These are phyloP conservation scores for Erithacus rubecula DNA, from an alignment of 2,797 vertebrate genomes.

Conservation along the genomic window DNA sequence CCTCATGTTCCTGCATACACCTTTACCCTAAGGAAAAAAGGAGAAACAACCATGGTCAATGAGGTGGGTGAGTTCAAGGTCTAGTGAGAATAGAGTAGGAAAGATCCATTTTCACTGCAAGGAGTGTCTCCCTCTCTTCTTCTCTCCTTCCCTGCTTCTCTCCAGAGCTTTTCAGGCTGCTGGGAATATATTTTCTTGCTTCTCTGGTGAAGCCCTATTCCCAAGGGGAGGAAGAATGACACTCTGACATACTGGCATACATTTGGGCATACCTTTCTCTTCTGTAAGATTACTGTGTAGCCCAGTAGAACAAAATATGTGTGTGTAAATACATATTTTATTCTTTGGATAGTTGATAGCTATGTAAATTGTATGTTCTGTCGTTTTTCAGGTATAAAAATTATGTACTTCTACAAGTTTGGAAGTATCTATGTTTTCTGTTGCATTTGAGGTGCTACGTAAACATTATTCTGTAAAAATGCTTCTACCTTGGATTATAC, in stretches of 20 bases:
- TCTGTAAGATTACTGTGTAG: neutral
- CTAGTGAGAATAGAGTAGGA: neutral
- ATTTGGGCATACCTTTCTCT: neutral
- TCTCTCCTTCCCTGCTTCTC: neutral
- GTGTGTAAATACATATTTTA: neutral
- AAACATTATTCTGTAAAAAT: conserved; percentile 65
- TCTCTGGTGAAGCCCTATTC: neutral
- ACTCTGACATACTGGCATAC: neutral
- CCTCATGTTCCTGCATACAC: neutral
- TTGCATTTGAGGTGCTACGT: neutral
- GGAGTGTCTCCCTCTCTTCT: neutral
- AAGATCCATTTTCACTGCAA: neutral
- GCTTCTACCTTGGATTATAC: conserved; percentile 64
- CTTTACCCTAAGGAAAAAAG: neutral
- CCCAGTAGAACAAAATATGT: neutral
- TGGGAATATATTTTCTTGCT: neutral
- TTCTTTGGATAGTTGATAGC: neutral
- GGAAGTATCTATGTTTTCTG: neutral
- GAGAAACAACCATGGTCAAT: fast-evolving
- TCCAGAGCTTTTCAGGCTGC: neutral
- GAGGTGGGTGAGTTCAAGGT: neutral
- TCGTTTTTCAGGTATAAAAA: neutral
- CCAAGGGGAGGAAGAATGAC: neutral
- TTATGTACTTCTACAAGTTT: neutral
- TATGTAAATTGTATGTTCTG: neutral